phyloP scores from a whole-genome alignment of 2,113 vertebrate genomes.

The Morone chrysops region DNA sequence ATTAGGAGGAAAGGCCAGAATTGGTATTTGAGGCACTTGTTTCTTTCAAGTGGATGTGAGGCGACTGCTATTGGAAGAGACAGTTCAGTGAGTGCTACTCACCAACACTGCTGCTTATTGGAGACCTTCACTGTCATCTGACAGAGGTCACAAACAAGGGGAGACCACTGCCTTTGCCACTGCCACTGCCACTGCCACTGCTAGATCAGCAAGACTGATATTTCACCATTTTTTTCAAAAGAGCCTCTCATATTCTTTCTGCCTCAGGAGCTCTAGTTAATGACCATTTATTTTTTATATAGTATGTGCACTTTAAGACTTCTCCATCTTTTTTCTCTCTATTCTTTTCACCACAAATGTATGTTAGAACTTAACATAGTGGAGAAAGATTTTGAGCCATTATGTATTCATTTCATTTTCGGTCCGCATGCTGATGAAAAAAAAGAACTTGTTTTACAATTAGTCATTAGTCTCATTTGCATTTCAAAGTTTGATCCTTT shows the following conservation, averaged over 20 bases:
- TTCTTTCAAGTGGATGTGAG: constrained; percentile 70
- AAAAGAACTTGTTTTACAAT: constrained; percentile 41
- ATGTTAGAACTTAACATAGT: neutral
- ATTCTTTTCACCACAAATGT: constrained; percentile 4
- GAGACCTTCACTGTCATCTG: constrained; percentile 73
- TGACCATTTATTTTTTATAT: constrained; percentile 15
- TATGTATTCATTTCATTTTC: constrained; percentile 46
- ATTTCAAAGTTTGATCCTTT: constrained; percentile 62
- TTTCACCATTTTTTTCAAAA: neutral
- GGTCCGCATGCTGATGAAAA: constrained; percentile 5
- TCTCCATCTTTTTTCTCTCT: neutral
- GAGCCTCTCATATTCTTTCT: constrained; percentile 2
- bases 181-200: constrained; percentile 13
- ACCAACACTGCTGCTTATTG: constrained; percentile 71
- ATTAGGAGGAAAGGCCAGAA: constrained; percentile 65
- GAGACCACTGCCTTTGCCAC: constrained; percentile 38
- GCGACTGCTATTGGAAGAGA: constrained; percentile 67
- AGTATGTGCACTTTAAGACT: constrained; percentile 38
- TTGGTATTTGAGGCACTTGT: constrained; percentile 72
- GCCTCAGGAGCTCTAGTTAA: constrained; percentile 14
- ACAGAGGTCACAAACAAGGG: constrained; percentile 76
- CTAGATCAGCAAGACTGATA: constrained; percentile 57
- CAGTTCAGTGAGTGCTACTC: constrained; percentile 68
- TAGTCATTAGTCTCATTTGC: constrained; percentile 51
- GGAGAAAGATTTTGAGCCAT: neutral